Evolutionary conservation across 2,888 invertebrate genomes (phyloP).

Genomic region (Nyleta sp.): DNA sequence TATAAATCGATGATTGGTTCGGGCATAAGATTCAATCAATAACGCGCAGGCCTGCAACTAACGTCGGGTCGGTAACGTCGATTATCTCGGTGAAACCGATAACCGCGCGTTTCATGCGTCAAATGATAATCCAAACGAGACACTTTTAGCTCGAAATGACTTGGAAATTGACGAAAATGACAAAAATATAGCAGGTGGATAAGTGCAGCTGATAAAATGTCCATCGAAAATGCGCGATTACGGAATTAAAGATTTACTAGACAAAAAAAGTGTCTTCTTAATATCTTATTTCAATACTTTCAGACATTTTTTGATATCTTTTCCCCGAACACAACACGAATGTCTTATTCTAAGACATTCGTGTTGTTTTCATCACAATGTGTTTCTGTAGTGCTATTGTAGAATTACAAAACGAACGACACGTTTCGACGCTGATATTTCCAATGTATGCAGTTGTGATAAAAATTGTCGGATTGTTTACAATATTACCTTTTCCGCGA

Average conservation of each 20-base stretch:
- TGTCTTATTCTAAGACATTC: no score
- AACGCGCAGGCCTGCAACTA: slow-evolving; percentile 35
- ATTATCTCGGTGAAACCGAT: slow-evolving; percentile 47
- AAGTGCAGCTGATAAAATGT: neutral
- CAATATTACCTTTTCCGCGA: neutral
- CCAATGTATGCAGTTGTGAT: neutral
- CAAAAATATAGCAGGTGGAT: neutral
- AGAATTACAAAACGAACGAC: no score
- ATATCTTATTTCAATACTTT: no score
- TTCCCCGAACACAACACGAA: no score
- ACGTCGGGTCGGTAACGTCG: slow-evolving; percentile 46
- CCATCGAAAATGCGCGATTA: neutral
- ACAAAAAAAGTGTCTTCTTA: no score
- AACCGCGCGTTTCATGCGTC: slow-evolving; percentile 34
- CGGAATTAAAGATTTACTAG: neutral
- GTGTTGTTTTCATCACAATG: no score
- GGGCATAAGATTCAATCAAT: slow-evolving; percentile 49
- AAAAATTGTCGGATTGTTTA: neutral
- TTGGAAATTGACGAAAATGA: neutral
- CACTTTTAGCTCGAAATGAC: slow-evolving; percentile 14
- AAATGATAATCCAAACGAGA: slow-evolving; percentile 35
- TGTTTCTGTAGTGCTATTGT: no score
- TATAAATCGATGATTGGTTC: slow-evolving; percentile 59
- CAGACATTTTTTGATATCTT: no score
- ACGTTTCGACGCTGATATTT: no score